These are phyloP conservation scores for Pelodytes ibericus DNA, from an alignment of 2,797 vertebrate genomes.

Conservation along the genomic window DNA sequence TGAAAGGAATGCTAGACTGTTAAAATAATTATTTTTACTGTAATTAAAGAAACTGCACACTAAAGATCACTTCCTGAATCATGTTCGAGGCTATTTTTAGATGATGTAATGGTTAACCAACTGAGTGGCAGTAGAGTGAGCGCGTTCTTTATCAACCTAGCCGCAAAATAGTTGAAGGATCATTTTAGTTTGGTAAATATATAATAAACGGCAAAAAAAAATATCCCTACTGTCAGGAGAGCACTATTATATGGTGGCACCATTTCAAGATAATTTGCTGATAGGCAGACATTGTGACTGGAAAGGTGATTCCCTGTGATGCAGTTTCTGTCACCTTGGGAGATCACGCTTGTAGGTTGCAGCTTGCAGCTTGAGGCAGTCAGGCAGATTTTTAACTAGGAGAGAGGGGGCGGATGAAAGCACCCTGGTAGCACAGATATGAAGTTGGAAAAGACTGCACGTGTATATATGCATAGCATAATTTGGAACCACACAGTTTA, in stretches of 20 bases:
- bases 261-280: conserved; percentile 43
- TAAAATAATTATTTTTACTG: not conserved
- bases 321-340: conserved; percentile 40
- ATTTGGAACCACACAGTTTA: not conserved
- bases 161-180: not conserved
- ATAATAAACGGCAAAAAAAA: not conserved
- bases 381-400: not conserved
- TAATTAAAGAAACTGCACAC: not conserved
- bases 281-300: conserved; percentile 35
- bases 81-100: not conserved
- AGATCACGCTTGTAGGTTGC: conserved; percentile 9
- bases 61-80: not conserved
- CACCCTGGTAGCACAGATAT: not conserved
- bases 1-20: not conserved
- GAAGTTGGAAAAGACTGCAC: not conserved
- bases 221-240: not conserved
- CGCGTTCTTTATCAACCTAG: not conserved
- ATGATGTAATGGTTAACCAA: not conserved
- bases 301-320: conserved; percentile 37
- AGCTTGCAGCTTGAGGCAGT: not conserved
- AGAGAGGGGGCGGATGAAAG: not conserved
- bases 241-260: conserved; percentile 14
- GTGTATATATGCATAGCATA: not conserved
- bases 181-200: not conserved
- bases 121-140: too few species aligned